Evolutionary conservation across 2,888 invertebrate species (phyloP), one percentile per base, ranked within the genome.

Genomic region (Limenitis camilla): DNA sequence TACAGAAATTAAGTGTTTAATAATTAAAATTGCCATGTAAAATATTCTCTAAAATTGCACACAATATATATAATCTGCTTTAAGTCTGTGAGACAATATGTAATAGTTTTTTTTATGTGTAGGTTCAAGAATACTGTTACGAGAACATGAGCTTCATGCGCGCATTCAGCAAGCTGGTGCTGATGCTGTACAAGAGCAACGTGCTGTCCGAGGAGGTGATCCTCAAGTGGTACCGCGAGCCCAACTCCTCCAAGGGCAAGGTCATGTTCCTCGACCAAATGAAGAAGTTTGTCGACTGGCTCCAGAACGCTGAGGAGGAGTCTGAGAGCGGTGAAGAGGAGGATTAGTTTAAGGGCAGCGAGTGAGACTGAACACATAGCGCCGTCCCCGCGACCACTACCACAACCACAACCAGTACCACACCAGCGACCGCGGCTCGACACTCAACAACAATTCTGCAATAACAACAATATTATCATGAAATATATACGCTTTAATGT

Each of bases 101-200:
- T 29, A 41, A 30, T 36, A 27, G 6, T 9, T 39, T 29, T 10
- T 4, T 5, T 3, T 31, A 32, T 10, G 5, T 4, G 1, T 67
- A 86, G 85, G 95, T 98, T 67, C 98, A 98, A 86, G 98, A 98
- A 78, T 98, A 95, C 86, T 98, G 98, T 88, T 98, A 98, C 82
- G 97, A 97, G 79, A 98, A 98, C 89, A 98, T 98, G 97, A 96
- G 95, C 81, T 98, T 98, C 86, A 96, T 98, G 96, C 96, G 96
- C 79, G 96, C 96, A 81, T 98, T 98, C 92, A 96, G 96, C 81
- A 98, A 98, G 89, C 96, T 98, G 72, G 93, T 98, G 71, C 91
- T 98, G 84, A 92, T 98, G 76, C 93, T 98, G 88, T 98, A 98
- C 89, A 97, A 96, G 91, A 95, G 94, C 71, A 97, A 98, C 81